A percentile compares a stretch with the other conserved stretches of the same genome.
phyloP scores from a whole-genome alignment of 2,888 invertebrate genomes.

The Augochlorella aurata region DNA sequence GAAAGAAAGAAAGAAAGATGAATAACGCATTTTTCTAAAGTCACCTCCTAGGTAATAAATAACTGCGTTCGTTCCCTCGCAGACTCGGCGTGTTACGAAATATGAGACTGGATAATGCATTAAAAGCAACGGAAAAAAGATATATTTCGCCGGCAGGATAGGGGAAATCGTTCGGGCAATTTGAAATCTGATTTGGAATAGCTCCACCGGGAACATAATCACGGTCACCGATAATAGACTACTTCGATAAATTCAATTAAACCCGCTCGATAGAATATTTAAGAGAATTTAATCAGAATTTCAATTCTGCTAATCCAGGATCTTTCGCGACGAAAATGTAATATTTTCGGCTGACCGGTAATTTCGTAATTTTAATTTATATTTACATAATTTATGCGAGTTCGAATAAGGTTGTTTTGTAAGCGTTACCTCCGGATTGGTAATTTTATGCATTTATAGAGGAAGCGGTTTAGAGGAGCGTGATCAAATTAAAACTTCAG shows the following conservation, averaged over 20 bases:
- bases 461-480: not conserved
- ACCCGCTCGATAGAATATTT: not conserved
- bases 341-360: not conserved
- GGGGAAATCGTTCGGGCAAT: not conserved
- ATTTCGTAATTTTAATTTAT: not conserved
- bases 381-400: not conserved
- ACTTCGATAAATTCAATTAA: not conserved
- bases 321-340: not conserved
- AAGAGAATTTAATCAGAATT: not conserved
- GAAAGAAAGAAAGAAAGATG: conserved; percentile 2
- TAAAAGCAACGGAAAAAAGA: conserved; percentile 10
- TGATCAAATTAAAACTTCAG: not conserved
- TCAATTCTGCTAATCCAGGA: not conserved
- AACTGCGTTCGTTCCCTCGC: conserved; percentile 13
- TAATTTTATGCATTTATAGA: not conserved
- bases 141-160: not conserved
- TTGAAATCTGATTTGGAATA: conserved; percentile 6
- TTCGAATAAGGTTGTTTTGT: not conserved
- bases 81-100: conserved; percentile 21
- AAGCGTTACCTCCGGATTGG: not conserved
- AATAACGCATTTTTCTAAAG: conserved; percentile 15
- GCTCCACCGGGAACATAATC: not conserved
- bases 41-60: conserved; percentile 28
- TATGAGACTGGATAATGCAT: conserved; percentile 24
- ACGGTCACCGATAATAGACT: not conserved